Percentiles rank a stretch among this genome's conserved stretches.
These are phyloP conservation scores for Acleris sparsana DNA, from an alignment of 2,888 invertebrate genomes.

Conservation along the genomic window DNA sequence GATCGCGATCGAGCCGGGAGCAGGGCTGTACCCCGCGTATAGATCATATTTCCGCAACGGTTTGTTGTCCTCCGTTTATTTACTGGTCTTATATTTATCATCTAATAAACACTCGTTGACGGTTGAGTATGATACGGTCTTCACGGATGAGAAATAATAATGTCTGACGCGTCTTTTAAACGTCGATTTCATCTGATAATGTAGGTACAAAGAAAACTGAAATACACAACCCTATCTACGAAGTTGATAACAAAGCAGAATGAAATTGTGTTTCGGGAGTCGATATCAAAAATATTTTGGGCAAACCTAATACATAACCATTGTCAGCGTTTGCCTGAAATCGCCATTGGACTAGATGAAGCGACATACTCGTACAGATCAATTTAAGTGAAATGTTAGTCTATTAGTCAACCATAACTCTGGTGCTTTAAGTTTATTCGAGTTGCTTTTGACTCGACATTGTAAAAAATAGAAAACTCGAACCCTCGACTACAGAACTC, in stretches of 20 bases:
- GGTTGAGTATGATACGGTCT: neutral
- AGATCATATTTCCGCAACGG: constrained; percentile 3
- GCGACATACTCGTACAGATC: too few relatives aligned
- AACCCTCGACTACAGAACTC: too few relatives aligned
- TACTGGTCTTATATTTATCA: neutral
- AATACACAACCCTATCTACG: neutral
- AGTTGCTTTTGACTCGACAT: too few relatives aligned
- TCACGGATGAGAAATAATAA: neutral
- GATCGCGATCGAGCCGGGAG: constrained; percentile 64
- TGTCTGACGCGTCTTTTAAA: neutral
- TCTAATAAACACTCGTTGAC: too few relatives aligned
- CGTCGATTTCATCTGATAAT: neutral
- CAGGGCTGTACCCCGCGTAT: constrained; percentile 55
- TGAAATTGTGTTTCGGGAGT: neutral
- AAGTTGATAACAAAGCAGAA: neutral
- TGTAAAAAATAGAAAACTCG: too few relatives aligned
- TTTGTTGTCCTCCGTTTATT: neutral
- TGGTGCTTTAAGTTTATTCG: too few relatives aligned
- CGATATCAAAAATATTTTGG: neutral
- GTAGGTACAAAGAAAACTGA: neutral
- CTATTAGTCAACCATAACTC: too few relatives aligned
- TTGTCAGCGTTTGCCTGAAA: too few relatives aligned
- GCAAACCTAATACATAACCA: too few relatives aligned
- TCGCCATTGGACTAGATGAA: too few relatives aligned
- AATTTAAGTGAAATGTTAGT: too few relatives aligned